These are phyloP conservation scores for Orestias chungarensis DNA, from an alignment of 2,797 vertebrate genomes.

Conservation along the genomic window DNA sequence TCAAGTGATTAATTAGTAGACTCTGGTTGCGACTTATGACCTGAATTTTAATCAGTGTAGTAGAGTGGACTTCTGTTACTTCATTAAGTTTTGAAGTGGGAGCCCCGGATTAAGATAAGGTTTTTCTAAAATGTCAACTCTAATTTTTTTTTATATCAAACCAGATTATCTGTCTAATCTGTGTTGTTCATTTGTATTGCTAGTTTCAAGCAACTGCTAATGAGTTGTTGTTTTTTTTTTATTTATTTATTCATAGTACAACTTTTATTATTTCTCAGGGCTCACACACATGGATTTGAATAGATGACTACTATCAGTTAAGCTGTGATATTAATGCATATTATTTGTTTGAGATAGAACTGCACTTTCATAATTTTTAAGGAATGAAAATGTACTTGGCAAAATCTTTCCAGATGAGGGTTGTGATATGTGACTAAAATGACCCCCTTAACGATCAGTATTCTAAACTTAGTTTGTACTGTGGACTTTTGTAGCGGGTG, in stretches of 20 bases:
- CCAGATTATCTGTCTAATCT: neutral
- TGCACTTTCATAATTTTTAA: slow-evolving; percentile 22
- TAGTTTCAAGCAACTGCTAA: slow-evolving; percentile 16
- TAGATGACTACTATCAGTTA: slow-evolving; percentile 35
- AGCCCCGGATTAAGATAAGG: neutral
- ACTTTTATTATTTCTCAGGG: slow-evolving; percentile 32
- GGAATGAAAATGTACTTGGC: slow-evolving; percentile 10
- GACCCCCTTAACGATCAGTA: slow-evolving; percentile 7
- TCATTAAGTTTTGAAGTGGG: slow-evolving; percentile 41
- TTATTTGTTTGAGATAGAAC: slow-evolving; percentile 41
- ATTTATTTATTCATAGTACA: slow-evolving; percentile 18
- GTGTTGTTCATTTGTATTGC: neutral
- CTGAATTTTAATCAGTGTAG: slow-evolving; percentile 58
- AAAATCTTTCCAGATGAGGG: slow-evolving; percentile 24
- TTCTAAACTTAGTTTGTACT: slow-evolving; percentile 16
- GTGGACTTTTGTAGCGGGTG: neutral
- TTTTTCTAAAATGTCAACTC: neutral
- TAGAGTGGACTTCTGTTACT: slow-evolving; percentile 52
- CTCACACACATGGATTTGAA: slow-evolving; percentile 21
- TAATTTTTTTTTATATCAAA: too few species aligned
- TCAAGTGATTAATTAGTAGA: slow-evolving; percentile 73
- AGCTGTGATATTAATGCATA: slow-evolving; percentile 35
- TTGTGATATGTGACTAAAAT: slow-evolving; percentile 30
- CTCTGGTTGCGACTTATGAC: slow-evolving; percentile 67
- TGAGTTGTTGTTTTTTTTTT: slow-evolving; percentile 29